phyloP scores from a whole-genome alignment of 2,113 vertebrate species.

The Furnarius figulus region DNA sequence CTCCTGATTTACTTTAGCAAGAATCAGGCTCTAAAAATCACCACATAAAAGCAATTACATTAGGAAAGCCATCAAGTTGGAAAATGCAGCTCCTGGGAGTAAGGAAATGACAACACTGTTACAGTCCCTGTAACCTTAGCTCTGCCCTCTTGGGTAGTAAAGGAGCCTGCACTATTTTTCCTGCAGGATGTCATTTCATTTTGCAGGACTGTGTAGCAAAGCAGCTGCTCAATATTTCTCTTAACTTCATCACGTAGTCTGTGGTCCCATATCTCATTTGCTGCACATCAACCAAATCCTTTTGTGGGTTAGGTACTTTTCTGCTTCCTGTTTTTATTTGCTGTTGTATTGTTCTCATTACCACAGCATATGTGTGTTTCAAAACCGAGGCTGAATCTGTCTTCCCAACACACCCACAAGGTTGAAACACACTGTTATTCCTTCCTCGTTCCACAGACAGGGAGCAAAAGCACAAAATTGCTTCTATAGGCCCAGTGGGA shows the following conservation, averaged over 20 bases:
- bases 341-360: slow-evolving; percentile 28
- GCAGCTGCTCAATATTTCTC: slow-evolving; percentile 50
- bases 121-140: slow-evolving; percentile 41
- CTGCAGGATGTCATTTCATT: slow-evolving; percentile 57
- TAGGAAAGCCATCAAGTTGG: slow-evolving; percentile 39
- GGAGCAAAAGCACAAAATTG: not conserved
- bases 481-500: not conserved
- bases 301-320: slow-evolving; percentile 27
- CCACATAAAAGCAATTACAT: slow-evolving; percentile 31
- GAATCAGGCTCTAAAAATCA: slow-evolving; percentile 5
- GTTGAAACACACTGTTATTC: not conserved
- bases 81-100: slow-evolving; percentile 42
- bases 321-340: slow-evolving; percentile 52
- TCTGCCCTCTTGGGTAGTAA: slow-evolving; percentile 36
- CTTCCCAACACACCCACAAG: not conserved
- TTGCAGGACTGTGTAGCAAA: slow-evolving; percentile 17
- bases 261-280: slow-evolving; percentile 62
- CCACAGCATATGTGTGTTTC: not conserved
- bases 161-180: slow-evolving; percentile 22
- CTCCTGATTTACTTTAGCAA: not conserved
- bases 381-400: not conserved
- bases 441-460: not conserved
- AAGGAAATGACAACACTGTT: slow-evolving; percentile 12
- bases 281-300: slow-evolving; percentile 51
- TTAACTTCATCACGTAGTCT: not conserved